phyloP scores from a whole-genome alignment of 2,113 vertebrate species.

The Vulpes vulpes region DNA sequence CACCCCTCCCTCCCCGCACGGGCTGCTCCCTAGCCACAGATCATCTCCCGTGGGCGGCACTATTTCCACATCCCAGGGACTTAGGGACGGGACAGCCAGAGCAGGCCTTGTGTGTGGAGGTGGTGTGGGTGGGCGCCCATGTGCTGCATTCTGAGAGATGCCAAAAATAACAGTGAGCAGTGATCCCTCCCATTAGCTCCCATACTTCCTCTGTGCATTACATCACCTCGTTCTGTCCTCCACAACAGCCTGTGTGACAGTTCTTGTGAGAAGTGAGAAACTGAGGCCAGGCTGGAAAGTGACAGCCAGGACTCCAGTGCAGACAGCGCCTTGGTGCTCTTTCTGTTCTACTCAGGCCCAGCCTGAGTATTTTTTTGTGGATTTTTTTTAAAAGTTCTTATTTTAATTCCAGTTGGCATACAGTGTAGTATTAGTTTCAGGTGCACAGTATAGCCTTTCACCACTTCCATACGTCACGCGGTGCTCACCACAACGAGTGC shows the following conservation, averaged over 20 bases:
- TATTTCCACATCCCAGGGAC: slow-evolving; percentile 57
- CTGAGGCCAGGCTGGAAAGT: not conserved
- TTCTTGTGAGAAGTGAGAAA: not conserved
- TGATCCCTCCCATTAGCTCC: not conserved
- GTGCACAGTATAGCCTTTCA: not conserved
- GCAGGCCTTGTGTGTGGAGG: slow-evolving; percentile 72
- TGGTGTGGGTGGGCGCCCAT: slow-evolving; percentile 72
- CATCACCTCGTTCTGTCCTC: slow-evolving; percentile 58
- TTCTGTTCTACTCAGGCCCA: not conserved
- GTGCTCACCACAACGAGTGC: not conserved
- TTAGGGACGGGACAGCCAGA: slow-evolving; percentile 54
- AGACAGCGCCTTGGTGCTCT: not conserved
- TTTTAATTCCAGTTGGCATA: not conserved
- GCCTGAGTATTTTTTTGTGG: not conserved
- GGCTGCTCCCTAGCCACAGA: slow-evolving; percentile 25
- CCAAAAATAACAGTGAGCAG: slow-evolving; percentile 74
- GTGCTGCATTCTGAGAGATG: slow-evolving; percentile 71
- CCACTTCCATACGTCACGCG: not conserved
- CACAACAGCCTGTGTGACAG: not conserved
- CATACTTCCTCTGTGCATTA: slow-evolving; percentile 24
- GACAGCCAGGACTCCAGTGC: not conserved
- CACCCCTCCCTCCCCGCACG: not conserved
- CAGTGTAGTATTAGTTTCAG: not conserved
- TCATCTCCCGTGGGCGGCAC: slow-evolving; percentile 45
- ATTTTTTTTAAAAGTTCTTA: not conserved